Evolutionary conservation across 2,888 invertebrate species (phyloP).

Genomic region (Dendrolimus houi): DNA sequence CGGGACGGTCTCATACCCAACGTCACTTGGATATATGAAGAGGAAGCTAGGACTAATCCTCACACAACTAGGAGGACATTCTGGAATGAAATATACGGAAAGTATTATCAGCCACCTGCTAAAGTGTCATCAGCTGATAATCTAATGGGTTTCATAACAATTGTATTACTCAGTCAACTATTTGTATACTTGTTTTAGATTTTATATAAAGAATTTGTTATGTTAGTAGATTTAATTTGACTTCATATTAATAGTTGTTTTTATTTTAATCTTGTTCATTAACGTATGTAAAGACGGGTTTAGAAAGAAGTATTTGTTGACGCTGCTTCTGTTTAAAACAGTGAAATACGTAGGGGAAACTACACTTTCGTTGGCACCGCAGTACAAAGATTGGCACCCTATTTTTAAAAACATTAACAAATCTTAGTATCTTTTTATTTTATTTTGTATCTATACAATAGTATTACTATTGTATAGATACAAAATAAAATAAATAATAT

Average conservation of each 20-base stretch:
- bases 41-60: slow-evolving; percentile 28
- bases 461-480: no score
- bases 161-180: slow-evolving; percentile 22
- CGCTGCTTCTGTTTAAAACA: no score
- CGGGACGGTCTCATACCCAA: slow-evolving; percentile 10
- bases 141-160: slow-evolving; percentile 15
- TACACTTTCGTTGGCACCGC: no score
- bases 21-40: slow-evolving; percentile 10
- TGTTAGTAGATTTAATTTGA: background rate
- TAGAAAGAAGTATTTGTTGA: no score
- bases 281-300: no score
- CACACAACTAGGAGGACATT: slow-evolving; percentile 31
- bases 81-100: slow-evolving; percentile 32
- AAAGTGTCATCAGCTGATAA: slow-evolving; percentile 21
- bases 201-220: background rate
- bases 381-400: no score
- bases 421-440: no score
- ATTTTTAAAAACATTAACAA: no score
- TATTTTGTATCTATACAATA: no score
- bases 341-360: no score
- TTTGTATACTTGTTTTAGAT: slow-evolving; percentile 21
- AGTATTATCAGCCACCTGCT: slow-evolving; percentile 31
- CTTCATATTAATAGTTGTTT: background rate
- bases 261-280: no score
- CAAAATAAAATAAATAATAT: no score